These are phyloP conservation scores for Andricus curvator DNA, from an alignment of 2,888 invertebrate genomes.

Conservation along the genomic window DNA sequence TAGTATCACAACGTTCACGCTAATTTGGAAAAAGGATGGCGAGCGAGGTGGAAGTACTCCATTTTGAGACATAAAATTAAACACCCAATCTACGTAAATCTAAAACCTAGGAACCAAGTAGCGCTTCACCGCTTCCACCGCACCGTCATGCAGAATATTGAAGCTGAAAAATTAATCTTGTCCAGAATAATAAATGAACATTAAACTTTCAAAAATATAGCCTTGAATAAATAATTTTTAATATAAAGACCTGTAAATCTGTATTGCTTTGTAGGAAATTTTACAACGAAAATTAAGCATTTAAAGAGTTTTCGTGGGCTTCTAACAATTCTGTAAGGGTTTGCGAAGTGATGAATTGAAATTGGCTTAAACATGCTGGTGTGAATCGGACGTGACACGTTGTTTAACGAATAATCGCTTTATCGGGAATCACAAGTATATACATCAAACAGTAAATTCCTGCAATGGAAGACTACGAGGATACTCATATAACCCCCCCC, in stretches of 20 bases:
- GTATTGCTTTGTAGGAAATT: background rate
- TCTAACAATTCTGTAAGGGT: background rate
- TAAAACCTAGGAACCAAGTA: constrained; percentile 23
- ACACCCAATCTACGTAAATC: constrained; percentile 40
- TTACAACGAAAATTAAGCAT: background rate
- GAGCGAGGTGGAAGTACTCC: constrained; percentile 49
- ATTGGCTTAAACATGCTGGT: background rate
- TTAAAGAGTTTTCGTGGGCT: background rate
- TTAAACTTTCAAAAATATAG: background rate
- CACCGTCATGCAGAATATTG: background rate
- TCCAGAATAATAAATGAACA: background rate
- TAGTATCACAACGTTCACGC: constrained; percentile 59
- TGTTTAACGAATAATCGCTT: background rate
- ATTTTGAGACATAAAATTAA: constrained; percentile 30
- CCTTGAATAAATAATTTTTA: background rate
- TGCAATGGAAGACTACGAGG: background rate
- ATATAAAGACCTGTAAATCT: background rate
- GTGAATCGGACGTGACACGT: background rate
- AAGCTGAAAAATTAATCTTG: constrained; percentile 6
- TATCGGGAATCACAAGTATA: background rate
- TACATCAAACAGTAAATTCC: background rate
- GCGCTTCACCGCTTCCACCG: background rate
- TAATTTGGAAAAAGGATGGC: constrained; percentile 58
- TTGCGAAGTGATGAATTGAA: background rate
- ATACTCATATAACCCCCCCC: too few species aligned